Conservation (phyloP, 1,140 invertebrate species). For the Drosophila ananassae region DNA sequence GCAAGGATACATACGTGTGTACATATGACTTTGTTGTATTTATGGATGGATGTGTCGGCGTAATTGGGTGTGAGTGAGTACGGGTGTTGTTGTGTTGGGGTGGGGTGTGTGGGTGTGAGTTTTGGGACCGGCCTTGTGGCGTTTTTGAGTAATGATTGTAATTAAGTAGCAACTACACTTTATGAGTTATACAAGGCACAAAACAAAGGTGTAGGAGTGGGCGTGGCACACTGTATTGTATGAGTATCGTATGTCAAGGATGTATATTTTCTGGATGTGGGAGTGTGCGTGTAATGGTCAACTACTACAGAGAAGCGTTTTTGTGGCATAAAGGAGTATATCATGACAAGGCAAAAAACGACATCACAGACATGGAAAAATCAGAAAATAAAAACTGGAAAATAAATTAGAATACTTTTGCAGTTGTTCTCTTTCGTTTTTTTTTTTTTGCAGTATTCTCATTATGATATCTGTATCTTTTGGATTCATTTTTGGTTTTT, state of each 20-base stretch:
- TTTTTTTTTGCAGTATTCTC: slow-evolving; percentile 43
- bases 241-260: slow-evolving; percentile 12
- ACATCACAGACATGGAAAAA: slow-evolving; percentile 62
- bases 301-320: slow-evolving; percentile 67
- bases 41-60: neutral
- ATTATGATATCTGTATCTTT: slow-evolving; percentile 37
- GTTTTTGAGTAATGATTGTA: slow-evolving; percentile 79
- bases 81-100: neutral
- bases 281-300: slow-evolving; percentile 38
- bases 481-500: slow-evolving; percentile 21
- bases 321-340: slow-evolving; percentile 55
- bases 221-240: slow-evolving; percentile 26
- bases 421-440: slow-evolving; percentile 40
- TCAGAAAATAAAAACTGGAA: slow-evolving; percentile 47
- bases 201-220: slow-evolving; percentile 62
- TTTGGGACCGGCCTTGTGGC: slow-evolving; percentile 49
- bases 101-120: slow-evolving; percentile 16
- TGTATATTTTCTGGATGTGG: slow-evolving; percentile 11
- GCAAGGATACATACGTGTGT: slow-evolving; percentile 38
- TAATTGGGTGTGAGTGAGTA: slow-evolving; percentile 4
- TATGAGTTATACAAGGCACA: slow-evolving; percentile 76
- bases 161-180: slow-evolving; percentile 79
- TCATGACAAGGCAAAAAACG: slow-evolving; percentile 79
- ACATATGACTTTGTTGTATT: slow-evolving; percentile 10
- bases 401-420: slow-evolving; percentile 73